Base-by-base conservation (phyloP, 2,888 invertebrate genomes). In the Embidobia sp. region DNA sequence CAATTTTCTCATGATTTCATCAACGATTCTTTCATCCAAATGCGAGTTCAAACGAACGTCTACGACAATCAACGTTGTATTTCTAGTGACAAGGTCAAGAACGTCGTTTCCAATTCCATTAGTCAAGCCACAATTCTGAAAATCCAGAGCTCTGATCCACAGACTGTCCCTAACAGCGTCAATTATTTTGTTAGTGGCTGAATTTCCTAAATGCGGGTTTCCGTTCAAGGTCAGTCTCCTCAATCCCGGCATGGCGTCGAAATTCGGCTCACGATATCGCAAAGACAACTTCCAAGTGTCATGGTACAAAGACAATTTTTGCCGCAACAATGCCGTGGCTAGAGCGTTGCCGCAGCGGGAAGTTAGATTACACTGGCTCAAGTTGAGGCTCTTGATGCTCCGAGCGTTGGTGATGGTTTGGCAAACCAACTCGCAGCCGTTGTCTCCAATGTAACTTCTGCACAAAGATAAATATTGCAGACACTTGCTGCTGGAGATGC, bases 211-310 rank as follows among this genome's bases (percentile, higher is more conserved):
- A 72, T 91, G 90, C 0, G 93, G 92, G 89, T 96, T 96, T 27
- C 92, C 92, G 82, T 95, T 94, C 13, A 96, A 84, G 0, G 93
- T 92, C 69, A 96, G 91, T 33, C 94, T 90, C 46, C 94, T 92
- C 13, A 96, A 88, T 0, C 96, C 96, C 0, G 93, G 92, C 93
- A 95, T 94, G 0, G 92, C 89, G 72, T 93, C 93, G n/a, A 94
- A 89, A 81, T 95, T 93, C 0, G 95, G 94, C 44, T 93, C 91
- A 10, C 94, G 92, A 85, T 95, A 95, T n/a, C 96, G 92, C 57
- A 96, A 87, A 4, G 95, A 95, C 81, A 94, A 93, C 77, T 94
- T 93, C 96, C 96, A 96, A 74, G 94, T 94, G 85, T 96, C 95
- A 79, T 94, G 94, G 85, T 94, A 95, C 57, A 95, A 92, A 66